Evolutionary conservation across 2,888 invertebrate species (phyloP).

Genomic region (Sepioteuthis lessoniana): DNA sequence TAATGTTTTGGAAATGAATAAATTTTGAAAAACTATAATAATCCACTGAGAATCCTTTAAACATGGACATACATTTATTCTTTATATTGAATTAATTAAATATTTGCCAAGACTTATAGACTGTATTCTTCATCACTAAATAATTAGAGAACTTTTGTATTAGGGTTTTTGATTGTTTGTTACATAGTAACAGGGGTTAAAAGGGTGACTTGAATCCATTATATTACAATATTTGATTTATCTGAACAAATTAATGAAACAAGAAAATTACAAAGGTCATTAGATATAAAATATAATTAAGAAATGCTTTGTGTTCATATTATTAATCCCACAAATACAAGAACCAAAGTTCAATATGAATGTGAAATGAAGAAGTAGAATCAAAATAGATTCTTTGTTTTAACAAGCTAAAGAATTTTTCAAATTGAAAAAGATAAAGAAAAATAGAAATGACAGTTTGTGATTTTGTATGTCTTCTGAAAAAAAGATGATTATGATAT

Average conservation of each 20-base stretch:
- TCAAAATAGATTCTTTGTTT: neutral
- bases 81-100: too few species aligned
- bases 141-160: too few species aligned
- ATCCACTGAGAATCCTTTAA: too few species aligned
- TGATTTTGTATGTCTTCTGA: neutral
- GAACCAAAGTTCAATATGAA: neutral
- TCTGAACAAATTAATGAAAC: neutral
- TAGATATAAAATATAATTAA: neutral
- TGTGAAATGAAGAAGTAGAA: neutral
- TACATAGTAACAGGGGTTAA: too few species aligned
- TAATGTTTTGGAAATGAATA: too few species aligned
- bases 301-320: neutral
- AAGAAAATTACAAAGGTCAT: neutral
- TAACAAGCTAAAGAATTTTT: neutral
- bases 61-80: too few species aligned
- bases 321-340: neutral
- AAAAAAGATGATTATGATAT: neutral
- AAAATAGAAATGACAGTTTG: neutral
- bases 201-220: too few species aligned
- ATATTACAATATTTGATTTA: neutral
- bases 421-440: neutral
- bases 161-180: too few species aligned
- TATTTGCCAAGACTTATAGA: too few species aligned
- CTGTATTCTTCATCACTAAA: too few species aligned
- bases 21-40: too few species aligned